phyloP scores from a whole-genome alignment of 2,113 vertebrate species.

The Boleophthalmus pectinirostris region DNA sequence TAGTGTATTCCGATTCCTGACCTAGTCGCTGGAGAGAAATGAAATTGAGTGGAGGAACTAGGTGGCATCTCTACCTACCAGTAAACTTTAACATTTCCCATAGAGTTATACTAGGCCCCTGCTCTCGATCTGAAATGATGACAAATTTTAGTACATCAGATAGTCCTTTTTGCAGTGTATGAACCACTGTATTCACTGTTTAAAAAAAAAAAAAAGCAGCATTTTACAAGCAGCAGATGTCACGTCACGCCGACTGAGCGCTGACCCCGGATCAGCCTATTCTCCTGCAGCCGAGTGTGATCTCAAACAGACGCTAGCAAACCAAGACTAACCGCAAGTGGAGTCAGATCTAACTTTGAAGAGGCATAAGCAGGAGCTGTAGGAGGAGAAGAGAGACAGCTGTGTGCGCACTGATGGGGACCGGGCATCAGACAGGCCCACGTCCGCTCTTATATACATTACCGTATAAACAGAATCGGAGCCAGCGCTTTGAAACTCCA shows the following conservation, averaged over 20 bases:
- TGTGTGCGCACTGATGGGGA: constrained; percentile 30
- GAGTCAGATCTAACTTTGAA: constrained; percentile 39
- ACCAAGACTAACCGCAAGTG: constrained; percentile 45
- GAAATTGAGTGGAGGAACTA: too few species aligned
- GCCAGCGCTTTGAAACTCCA: constrained; percentile 34
- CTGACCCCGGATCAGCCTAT: constrained; percentile 30
- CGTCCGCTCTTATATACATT: constrained; percentile 54
- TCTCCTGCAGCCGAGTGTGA: constrained; percentile 25
- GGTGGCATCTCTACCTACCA: too few species aligned
- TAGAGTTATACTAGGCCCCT: too few species aligned
- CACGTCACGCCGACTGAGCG: constrained; percentile 10
- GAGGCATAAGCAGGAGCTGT: constrained; percentile 17
- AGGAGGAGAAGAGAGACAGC: constrained; percentile 40
- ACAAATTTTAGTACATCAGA: too few species aligned
- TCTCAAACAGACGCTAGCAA: constrained; percentile 50
- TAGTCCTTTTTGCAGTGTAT: background rate
- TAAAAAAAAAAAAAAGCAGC: background rate
- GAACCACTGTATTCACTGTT: background rate
- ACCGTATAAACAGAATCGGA: constrained; percentile 55
- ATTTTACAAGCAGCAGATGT: constrained; percentile 50
- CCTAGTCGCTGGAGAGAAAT: too few species aligned
- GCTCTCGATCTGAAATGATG: too few species aligned
- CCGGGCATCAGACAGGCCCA: constrained; percentile 45
- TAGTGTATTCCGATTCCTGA: too few species aligned
- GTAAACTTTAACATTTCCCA: too few species aligned